Evolutionary conservation across 2,888 invertebrate species (phyloP).

Genomic region (Diplolepis rosae): DNA sequence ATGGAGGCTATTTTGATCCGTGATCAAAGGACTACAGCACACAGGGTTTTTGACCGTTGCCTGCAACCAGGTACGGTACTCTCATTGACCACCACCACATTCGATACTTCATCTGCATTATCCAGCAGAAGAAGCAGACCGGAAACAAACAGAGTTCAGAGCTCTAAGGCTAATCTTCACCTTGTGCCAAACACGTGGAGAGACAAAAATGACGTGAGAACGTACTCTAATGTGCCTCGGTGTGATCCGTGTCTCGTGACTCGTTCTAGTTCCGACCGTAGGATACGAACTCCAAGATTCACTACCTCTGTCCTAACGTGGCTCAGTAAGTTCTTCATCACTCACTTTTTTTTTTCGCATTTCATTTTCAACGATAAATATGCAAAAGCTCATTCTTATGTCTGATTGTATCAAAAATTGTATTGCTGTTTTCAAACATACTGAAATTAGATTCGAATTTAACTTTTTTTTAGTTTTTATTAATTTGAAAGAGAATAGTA

Average conservation of each 20-base stretch:
- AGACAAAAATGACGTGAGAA: slow-evolving; percentile 39
- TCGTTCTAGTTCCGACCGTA: slow-evolving; percentile 35
- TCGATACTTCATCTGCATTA: slow-evolving; percentile 12
- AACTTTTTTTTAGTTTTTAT: no score
- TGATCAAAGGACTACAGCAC: slow-evolving; percentile 69
- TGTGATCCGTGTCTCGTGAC: slow-evolving; percentile 38
- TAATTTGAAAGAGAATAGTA: no score
- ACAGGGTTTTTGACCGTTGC: slow-evolving; percentile 59
- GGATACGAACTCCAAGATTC: slow-evolving; percentile 40
- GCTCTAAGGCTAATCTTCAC: slow-evolving; percentile 32
- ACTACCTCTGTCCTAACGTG: slow-evolving; percentile 61
- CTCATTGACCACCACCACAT: slow-evolving; percentile 14
- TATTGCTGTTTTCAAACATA: no score
- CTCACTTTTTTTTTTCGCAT: slow-evolving; percentile 24
- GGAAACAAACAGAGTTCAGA: slow-evolving; percentile 27
- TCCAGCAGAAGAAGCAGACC: slow-evolving; percentile 24
- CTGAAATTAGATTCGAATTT: no score
- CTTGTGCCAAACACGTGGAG: slow-evolving; percentile 29
- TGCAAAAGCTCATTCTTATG: no score
- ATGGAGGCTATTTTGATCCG: slow-evolving; percentile 66
- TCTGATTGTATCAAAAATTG: no score
- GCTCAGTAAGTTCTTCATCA: slow-evolving; percentile 67
- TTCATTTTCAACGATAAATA: no score
- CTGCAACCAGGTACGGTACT: background rate
- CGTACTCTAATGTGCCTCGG: slow-evolving; percentile 43